Percentiles rank a stretch among this genome's conserved stretches.
Evolutionary conservation across 2,888 invertebrate species (phyloP).

Genomic region (Drosophila kuntzei): DNA sequence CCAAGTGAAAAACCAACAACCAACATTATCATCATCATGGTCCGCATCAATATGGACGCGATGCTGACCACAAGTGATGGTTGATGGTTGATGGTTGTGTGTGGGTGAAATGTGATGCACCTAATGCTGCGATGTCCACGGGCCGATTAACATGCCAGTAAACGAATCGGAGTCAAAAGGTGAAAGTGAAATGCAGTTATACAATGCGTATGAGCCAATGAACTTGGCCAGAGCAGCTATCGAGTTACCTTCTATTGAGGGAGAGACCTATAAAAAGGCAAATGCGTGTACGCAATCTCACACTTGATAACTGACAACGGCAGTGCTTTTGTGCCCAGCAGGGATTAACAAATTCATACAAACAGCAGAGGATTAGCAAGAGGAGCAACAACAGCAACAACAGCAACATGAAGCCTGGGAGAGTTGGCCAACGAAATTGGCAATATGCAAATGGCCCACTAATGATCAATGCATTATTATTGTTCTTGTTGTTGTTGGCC

Average conservation of each 20-base stretch:
- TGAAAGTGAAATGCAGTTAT: slow-evolving; percentile 54
- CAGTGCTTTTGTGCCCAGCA: slow-evolving; percentile 21
- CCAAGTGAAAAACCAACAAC: neutral
- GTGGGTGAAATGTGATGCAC: slow-evolving; percentile 47
- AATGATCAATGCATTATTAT: slow-evolving; percentile 68
- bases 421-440: slow-evolving; percentile 34
- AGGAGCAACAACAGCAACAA: slow-evolving; percentile 4
- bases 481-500: slow-evolving; percentile 41
- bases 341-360: slow-evolving; percentile 5
- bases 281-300: slow-evolving; percentile 29
- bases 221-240: slow-evolving; percentile 54
- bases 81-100: too few relatives aligned
- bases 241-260: slow-evolving; percentile 19
- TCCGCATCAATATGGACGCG: slow-evolving; percentile 51
- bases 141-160: slow-evolving; percentile 27
- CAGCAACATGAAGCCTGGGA: slow-evolving; percentile 37
- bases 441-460: slow-evolving; percentile 57
- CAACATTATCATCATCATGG: slow-evolving; percentile 27
- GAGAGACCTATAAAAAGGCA: slow-evolving; percentile 61
- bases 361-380: slow-evolving; percentile 4
- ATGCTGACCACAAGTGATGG: slow-evolving; percentile 53
- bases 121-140: slow-evolving; percentile 29
- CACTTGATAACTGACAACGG: slow-evolving; percentile 50
- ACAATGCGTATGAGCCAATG: slow-evolving; percentile 55
- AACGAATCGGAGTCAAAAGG: slow-evolving; percentile 7